These are phyloP conservation scores for Hemichromis elongatus DNA, from an alignment of 2,113 vertebrate genomes.

Conservation along the genomic window DNA sequence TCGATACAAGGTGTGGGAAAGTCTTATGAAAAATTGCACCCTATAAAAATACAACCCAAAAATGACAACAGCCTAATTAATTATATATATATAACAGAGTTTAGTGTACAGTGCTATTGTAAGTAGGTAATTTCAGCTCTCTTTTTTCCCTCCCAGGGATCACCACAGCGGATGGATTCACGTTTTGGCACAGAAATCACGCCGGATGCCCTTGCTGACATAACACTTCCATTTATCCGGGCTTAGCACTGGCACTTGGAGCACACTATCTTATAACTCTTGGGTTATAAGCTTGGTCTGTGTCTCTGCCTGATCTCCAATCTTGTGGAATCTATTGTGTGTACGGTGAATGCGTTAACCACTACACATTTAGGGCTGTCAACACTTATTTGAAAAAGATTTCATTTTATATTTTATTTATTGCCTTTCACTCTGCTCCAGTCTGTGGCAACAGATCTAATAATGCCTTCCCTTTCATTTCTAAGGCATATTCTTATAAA, in stretches of 20 bases:
- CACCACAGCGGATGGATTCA: not conserved
- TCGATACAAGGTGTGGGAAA: accelerated
- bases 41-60: not conserved
- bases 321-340: not conserved
- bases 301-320: not conserved
- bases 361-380: not conserved
- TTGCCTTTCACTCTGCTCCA: not conserved
- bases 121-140: no score
- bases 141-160: accelerated
- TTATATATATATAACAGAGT: not conserved
- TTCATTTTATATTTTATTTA: not conserved
- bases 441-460: not conserved
- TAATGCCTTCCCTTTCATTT: not conserved
- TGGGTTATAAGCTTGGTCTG: not conserved
- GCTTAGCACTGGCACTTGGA: not conserved
- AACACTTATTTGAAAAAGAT: not conserved
- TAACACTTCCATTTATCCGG: not conserved
- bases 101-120: not conserved
- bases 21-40: not conserved
- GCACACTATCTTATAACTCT: not conserved
- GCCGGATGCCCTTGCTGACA: not conserved
- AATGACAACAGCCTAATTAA: not conserved
- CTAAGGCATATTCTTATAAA: not conserved
- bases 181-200: not conserved
- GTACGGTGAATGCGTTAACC: not conserved